phyloP scores from a whole-genome alignment of 2,888 invertebrate genomes.

The Drosophila maculinotata region DNA sequence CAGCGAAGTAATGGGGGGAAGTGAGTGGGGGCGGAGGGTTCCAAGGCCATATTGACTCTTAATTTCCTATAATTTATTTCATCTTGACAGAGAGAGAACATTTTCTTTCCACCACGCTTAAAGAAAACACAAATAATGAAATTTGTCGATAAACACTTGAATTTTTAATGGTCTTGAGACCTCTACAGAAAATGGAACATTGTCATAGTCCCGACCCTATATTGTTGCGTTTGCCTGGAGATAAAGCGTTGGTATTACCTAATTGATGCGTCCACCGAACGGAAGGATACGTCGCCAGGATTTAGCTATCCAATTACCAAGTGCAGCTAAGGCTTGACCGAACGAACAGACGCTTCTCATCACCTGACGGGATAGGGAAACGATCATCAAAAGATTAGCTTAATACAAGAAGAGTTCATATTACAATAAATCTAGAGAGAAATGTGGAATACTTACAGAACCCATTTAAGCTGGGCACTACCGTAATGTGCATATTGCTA shows the following conservation, averaged over 20 bases:
- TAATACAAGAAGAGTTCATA: neutral
- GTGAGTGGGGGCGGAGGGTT: neutral
- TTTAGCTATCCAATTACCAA: constrained; percentile 20
- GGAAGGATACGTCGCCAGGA: neutral
- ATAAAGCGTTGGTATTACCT: too few relatives aligned
- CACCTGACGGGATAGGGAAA: constrained; percentile 11
- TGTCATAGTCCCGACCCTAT: constrained; percentile 5
- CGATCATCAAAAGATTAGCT: constrained; percentile 10
- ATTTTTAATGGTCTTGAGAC: constrained; percentile 3
- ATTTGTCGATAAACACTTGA: neutral
- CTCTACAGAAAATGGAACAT: neutral
- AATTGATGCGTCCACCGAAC: neutral
- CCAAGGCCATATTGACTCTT: neutral
- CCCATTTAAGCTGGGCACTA: neutral
- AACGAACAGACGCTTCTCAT: neutral
- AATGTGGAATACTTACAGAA: constrained; percentile 1
- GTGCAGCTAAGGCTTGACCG: constrained; percentile 21
- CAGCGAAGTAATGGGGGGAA: too few relatives aligned
- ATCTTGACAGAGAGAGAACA: neutral
- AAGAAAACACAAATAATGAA: neutral
- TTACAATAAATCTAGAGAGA: neutral
- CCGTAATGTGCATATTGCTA: too few relatives aligned
- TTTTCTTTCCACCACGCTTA: neutral
- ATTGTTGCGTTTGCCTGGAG: neutral
- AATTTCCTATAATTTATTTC: constrained; percentile 4